Base-by-base conservation (phyloP, 2,888 invertebrate species). In the Nomada hirtipes region DNA sequence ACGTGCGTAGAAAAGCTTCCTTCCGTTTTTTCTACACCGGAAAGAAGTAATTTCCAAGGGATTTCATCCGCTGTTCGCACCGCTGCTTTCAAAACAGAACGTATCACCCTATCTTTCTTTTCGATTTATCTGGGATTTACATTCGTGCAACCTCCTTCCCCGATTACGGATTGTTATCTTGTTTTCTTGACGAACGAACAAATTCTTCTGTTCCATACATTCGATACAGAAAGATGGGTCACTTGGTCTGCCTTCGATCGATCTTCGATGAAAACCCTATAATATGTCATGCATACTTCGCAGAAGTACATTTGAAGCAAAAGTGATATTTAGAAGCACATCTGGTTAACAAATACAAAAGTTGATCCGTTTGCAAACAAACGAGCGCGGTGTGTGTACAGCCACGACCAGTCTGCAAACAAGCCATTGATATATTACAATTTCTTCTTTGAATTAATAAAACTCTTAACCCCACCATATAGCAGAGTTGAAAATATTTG, bases 11-110 rank as follows among this genome's bases (percentile, higher is more conserved):
- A 76, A 76, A 72, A 69, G 74, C 44, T 47, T 64, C 61, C 68
- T 36, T 29, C 55, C 72, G 29, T 57, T 65, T 71, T 57, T 55
- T 59, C 61, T 70, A 23, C 42, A 23, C 73, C 78, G 63, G 36
- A 23, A 59, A 2, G 73, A 76, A 82, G 82, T 76, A 69, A 85
- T 86, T 88, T 85, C 86, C 53, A 76, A 69, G 44, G 84, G 79
- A 82, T 85, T 82, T 70, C 69, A 23, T 47, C 53, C 47, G 59
- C 63, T 60, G 75, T 70, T 65, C 68, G 71, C 78, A 36, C 72
- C 77, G 15, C 67, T 50, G 47, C 70, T 65, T 64, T 74, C 75
- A 53, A 29, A 36, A 36, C 47, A 36, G 59, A 69, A 60, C 42
- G 64, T 69, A 42, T 36, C 36, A 15, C 23, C 63, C 36, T 55